phyloP scores from a whole-genome alignment of 2,797 vertebrate species.

The Lateolabrax maculatus region DNA sequence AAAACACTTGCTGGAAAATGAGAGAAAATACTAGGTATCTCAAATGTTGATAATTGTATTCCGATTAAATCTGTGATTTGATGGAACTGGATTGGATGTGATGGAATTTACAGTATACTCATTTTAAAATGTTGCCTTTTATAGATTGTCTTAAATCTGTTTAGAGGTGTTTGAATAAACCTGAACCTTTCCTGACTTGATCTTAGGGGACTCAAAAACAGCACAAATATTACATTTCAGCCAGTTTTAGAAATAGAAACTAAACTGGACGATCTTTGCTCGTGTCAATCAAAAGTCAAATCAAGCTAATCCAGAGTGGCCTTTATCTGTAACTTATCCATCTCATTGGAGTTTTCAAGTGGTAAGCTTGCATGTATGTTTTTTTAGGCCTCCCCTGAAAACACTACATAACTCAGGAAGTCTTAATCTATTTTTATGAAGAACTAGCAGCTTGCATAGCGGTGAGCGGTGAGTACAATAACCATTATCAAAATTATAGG shows the following conservation, averaged over 20 bases:
- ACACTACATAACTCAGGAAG: neutral
- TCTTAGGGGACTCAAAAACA: neutral
- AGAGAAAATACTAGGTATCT: no score
- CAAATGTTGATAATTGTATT: constrained; percentile 18
- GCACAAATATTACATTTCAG: neutral
- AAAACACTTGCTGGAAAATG: neutral
- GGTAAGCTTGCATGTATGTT: neutral
- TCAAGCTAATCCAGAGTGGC: neutral
- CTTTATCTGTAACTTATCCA: neutral
- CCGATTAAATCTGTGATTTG: constrained; percentile 20
- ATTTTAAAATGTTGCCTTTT: neutral
- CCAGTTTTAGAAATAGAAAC: neutral
- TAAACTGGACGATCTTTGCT: neutral
- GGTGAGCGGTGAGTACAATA: neutral
- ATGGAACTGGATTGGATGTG: neutral
- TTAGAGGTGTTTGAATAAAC: neutral
- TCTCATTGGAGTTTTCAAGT: neutral
- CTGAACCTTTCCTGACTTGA: no score
- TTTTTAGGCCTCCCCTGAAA: neutral
- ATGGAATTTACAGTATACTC: neutral
- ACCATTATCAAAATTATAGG: neutral
- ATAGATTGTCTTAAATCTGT: constrained; percentile 15
- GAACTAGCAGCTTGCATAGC: neutral
- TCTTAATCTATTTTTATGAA: neutral
- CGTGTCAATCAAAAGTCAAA: neutral